These are phyloP conservation scores for Zelleria hepariella DNA, from an alignment of 2,888 invertebrate genomes.

Conservation along the genomic window DNA sequence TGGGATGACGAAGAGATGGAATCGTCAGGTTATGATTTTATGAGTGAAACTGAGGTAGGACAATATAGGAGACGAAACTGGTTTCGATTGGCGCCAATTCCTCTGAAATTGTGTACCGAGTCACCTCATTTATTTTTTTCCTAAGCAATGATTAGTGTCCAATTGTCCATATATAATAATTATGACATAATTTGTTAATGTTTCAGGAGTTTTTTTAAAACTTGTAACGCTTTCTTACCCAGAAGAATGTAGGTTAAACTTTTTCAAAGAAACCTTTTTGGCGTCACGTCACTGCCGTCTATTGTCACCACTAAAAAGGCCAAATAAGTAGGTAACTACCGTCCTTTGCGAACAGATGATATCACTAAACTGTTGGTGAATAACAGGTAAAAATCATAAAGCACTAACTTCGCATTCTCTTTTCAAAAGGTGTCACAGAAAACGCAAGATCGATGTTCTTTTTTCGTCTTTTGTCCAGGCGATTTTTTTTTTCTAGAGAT, in stretches of 20 bases:
- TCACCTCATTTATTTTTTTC: too few species aligned
- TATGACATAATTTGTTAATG: too few species aligned
- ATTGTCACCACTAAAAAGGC: background rate
- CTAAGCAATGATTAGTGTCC: too few species aligned
- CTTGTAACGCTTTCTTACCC: too few species aligned
- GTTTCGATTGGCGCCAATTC: too few species aligned
- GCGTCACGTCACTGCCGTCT: background rate
- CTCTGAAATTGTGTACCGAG: too few species aligned
- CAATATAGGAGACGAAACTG: background rate
- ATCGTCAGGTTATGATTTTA: background rate
- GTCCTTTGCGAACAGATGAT: background rate
- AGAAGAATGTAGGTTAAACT: background rate
- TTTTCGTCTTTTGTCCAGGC: background rate
- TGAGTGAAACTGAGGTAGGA: background rate
- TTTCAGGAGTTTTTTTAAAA: too few species aligned
- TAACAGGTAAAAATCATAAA: background rate
- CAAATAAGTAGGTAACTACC: background rate
- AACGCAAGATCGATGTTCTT: background rate
- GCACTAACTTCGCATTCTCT: background rate
- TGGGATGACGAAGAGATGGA: background rate
- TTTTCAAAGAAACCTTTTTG: background rate
- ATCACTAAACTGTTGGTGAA: background rate
- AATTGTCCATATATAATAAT: too few species aligned
- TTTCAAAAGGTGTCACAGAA: background rate
- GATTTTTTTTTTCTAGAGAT: slow-evolving; percentile 29